Evolutionary conservation across 1,140 invertebrate genomes (phyloP).

Genomic region (Nasonia vitripennis): DNA sequence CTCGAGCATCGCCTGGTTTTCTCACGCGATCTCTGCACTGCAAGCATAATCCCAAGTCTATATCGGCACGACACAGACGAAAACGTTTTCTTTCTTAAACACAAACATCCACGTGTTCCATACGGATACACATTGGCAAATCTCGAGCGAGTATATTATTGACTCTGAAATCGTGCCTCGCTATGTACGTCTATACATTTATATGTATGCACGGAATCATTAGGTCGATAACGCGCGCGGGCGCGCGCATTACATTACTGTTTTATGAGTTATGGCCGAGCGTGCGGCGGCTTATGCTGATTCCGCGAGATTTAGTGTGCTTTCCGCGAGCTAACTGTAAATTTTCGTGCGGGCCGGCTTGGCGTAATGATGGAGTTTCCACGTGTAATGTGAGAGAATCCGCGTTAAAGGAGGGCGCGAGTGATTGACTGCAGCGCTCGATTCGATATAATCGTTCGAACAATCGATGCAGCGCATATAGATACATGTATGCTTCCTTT

Average conservation of each 20-base stretch:
- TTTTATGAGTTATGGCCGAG: constrained; percentile 42
- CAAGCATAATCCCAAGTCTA: background rate
- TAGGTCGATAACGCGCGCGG: constrained; percentile 32
- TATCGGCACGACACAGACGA: constrained; percentile 34
- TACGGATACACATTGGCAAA: constrained; percentile 3
- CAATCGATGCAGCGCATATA: background rate
- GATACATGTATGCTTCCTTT: background rate
- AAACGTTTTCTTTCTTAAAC: background rate
- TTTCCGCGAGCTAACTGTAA: constrained; percentile 35
- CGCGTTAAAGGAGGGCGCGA: background rate
- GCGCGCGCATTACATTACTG: background rate
- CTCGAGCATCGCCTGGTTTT: constrained; percentile 44
- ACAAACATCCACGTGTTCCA: no score
- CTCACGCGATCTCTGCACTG: constrained; percentile 42
- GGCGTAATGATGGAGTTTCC: background rate
- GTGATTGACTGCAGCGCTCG: background rate
- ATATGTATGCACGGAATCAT: constrained; percentile 26
- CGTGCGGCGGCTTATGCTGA: constrained; percentile 7
- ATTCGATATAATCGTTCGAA: background rate
- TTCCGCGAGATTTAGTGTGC: constrained; percentile 37
- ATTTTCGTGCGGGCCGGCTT: constrained; percentile 4
- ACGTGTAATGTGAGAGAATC: background rate
- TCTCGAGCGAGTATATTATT: background rate
- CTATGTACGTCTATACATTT: background rate
- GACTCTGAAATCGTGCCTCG: background rate